Percentiles rank a stretch among this genome's conserved stretches.
Conservation (phyloP, 2,797 vertebrate species). For the Acanthornis magna region DNA sequence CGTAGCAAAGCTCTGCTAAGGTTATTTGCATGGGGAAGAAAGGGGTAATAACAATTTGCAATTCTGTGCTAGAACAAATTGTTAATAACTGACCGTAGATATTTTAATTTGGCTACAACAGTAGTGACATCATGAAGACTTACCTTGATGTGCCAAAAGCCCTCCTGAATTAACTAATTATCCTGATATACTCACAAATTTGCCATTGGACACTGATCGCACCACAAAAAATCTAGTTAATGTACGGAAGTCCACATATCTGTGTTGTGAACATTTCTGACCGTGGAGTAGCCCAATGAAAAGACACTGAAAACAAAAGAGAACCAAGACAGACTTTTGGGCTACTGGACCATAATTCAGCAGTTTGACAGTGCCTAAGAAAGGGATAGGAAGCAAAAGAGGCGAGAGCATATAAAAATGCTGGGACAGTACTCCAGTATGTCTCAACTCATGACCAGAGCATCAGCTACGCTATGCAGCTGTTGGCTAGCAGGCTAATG, state of each 20-base stretch:
- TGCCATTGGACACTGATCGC: not conserved
- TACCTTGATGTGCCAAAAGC: not conserved
- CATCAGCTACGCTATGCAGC: accelerated
- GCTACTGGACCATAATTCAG: not conserved
- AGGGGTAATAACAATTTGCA: not conserved
- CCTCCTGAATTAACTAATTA: not conserved
- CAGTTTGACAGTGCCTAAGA: not conserved
- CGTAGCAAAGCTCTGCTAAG: not conserved
- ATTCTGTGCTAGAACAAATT: not conserved
- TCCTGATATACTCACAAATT: not conserved
- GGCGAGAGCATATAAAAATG: not conserved
- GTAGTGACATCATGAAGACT: not conserved
- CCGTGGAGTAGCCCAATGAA: not conserved
- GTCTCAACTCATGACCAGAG: not conserved
- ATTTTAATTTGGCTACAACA: not conserved
- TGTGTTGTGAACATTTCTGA: not conserved
- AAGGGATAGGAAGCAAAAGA: not conserved
- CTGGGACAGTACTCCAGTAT: not conserved
- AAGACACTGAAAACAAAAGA: not conserved
- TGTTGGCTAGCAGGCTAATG: not conserved
- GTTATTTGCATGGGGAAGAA: not conserved
- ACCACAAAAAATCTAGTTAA: not conserved
- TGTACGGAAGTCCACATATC: not conserved
- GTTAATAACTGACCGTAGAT: not conserved
- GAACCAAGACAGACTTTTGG: not conserved